Conservation (phyloP, 2,888 invertebrate genomes). For the Blastobasis adustella region DNA sequence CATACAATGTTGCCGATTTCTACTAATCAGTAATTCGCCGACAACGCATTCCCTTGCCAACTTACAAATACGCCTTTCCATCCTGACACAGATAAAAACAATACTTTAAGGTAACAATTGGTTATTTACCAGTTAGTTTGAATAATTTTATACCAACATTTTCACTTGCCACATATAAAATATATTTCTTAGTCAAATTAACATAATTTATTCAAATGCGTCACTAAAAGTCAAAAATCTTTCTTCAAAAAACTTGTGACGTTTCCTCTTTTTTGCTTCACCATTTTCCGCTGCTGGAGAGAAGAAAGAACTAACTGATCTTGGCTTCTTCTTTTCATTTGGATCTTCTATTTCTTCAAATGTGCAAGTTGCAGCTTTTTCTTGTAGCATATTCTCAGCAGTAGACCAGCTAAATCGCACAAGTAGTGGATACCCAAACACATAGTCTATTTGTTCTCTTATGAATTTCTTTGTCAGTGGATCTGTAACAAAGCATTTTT, state of each 20-base stretch:
- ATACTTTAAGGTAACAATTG: too few relatives aligned
- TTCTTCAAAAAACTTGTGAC: slow-evolving; percentile 80
- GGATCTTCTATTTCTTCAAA: slow-evolving; percentile 80
- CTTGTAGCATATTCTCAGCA: slow-evolving; percentile 85
- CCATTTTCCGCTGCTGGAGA: slow-evolving; percentile 38
- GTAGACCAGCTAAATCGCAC: slow-evolving; percentile 99
- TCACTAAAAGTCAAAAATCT: slow-evolving; percentile 74
- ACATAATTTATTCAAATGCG: slow-evolving; percentile 46
- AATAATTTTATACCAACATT: too few relatives aligned
- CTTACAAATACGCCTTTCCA: slow-evolving; percentile 17
- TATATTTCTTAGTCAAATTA: not conserved
- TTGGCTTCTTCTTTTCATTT: slow-evolving; percentile 47
- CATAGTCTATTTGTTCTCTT: slow-evolving; percentile 83
- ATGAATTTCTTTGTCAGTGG: slow-evolving; percentile 95
- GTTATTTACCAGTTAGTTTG: too few relatives aligned
- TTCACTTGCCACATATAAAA: not conserved
- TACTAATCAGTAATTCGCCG: slow-evolving; percentile 59
- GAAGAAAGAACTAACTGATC: slow-evolving; percentile 78
- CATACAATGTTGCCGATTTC: slow-evolving; percentile 55
- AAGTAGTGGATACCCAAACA: slow-evolving; percentile 96
- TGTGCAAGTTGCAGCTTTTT: slow-evolving; percentile 81
- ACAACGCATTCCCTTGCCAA: slow-evolving; percentile 54
- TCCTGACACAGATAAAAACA: too few relatives aligned
- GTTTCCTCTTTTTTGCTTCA: slow-evolving; percentile 56
- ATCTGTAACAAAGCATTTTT: slow-evolving; percentile 72